Percentiles rank a stretch among this genome's conserved stretches.
phyloP scores from a whole-genome alignment of 2,113 vertebrate species.

The Cnemophilus loriae region DNA sequence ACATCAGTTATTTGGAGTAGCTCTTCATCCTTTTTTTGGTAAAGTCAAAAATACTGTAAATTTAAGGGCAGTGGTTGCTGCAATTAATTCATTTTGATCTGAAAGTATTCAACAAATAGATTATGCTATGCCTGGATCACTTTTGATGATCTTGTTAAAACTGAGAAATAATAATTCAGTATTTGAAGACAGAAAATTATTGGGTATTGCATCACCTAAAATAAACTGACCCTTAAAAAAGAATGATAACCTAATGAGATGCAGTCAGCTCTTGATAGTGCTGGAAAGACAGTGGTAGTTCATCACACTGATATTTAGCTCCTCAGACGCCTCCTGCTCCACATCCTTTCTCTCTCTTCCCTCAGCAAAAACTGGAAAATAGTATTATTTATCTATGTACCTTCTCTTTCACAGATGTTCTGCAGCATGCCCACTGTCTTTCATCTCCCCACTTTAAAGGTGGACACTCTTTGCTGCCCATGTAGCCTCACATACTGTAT shows the following conservation, averaged over 20 bases:
- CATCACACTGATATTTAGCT: background rate
- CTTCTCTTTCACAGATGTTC: background rate
- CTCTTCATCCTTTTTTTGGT: background rate
- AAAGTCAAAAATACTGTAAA: background rate
- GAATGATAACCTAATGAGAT: background rate
- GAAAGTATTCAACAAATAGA: background rate
- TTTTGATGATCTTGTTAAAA: background rate
- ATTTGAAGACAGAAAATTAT: background rate
- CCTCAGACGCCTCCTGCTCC: background rate
- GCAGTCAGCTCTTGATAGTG: background rate
- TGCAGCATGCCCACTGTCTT: background rate
- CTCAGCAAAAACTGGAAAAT: background rate
- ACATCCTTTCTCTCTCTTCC: background rate
- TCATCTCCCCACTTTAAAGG: background rate
- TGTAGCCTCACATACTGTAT: background rate
- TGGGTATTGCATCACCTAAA: background rate
- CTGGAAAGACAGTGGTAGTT: background rate
- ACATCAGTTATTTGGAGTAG: background rate
- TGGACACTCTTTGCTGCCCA: background rate
- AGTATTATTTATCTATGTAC: background rate
- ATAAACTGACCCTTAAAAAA: background rate
- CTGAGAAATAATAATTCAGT: background rate
- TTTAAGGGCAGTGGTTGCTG: fast-evolving
- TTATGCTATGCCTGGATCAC: background rate
- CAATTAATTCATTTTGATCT: background rate